Evolutionary conservation across 2,113 vertebrate genomes (phyloP).

Genomic region (Actinemys pallida): DNA sequence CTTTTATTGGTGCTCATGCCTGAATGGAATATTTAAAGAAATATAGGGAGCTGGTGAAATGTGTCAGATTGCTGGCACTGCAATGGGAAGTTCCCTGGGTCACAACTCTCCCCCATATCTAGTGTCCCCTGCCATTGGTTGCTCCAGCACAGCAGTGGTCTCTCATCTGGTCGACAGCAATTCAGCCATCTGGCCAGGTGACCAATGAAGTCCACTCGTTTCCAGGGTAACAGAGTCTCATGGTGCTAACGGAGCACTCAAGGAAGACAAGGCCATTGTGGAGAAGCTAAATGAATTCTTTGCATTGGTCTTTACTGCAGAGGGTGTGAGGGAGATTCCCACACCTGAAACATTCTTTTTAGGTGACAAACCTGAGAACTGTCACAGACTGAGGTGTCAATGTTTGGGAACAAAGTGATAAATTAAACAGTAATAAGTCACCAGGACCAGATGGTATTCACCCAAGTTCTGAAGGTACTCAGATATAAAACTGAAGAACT

Average conservation of each 20-base stretch:
- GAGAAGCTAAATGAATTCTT: background rate
- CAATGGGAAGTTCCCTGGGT: background rate
- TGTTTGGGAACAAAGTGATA: background rate
- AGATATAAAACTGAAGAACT: background rate
- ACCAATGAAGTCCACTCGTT: too few species aligned
- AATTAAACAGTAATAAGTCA: background rate
- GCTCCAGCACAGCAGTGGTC: too few species aligned
- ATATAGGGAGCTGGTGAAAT: background rate
- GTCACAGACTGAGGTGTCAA: background rate
- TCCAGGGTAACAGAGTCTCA: background rate
- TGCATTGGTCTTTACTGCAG: background rate
- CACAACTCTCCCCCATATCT: too few species aligned
- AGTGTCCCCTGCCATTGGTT: too few species aligned
- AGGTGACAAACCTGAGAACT: background rate
- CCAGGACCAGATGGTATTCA: background rate
- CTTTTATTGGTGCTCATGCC: background rate
- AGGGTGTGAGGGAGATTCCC: background rate
- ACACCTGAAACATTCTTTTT: background rate
- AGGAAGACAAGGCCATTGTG: background rate
- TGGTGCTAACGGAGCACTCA: background rate
- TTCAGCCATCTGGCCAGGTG: too few species aligned
- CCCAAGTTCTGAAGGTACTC: background rate
- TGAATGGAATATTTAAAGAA: accelerated
- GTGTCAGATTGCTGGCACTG: background rate
- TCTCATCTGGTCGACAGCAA: too few species aligned